Evolutionary conservation across 2,113 vertebrate genomes (phyloP), one percentile per base, ranked within the genome.

Genomic region (Calyptommatus sinebrachiatus): DNA sequence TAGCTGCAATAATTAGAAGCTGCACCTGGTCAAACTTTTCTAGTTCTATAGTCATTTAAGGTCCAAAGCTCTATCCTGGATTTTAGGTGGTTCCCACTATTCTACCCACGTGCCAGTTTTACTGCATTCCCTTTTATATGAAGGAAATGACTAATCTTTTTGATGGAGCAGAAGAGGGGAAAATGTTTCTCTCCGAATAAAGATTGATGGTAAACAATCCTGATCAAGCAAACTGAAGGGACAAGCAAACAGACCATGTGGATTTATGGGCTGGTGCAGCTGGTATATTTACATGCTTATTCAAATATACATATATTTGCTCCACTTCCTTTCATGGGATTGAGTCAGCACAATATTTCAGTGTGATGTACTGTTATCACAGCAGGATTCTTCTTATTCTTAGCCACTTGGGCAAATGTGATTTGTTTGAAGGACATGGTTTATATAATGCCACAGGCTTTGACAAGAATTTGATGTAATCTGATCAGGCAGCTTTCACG

Each of bases 181-280:
- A 61, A 61, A 74, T 35, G 53, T 31, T 65, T 5, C 0, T 0
- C 1, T 0, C 0, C 66, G 18, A 28, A 63, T 0, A 0, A 63
- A 72, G 66, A 29, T 60, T 12, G 69, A 1, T 70, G 67, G 10
- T 57, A 4, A 3, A 1, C 68, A 62, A 68, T 26, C 6, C 45
- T 8, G 61, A 45, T 63, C 8, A 61, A 14, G 85, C 84, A 79
- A 20, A n/a, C 31, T 69, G 71, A 68, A 0, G 29, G 45, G 62
- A 4, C 75, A 84, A 87, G 67, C 24, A 84, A 81, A 71, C 66
- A 61, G 10, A 77, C 2, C 35, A 0, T 22, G 67, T 35, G 53
- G 31, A 76, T 83, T 81, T 76, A 65, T 73, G 8, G 0, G 83
- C 21, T 46, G 45, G 29, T 65, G 7, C 71, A 62, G 60, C 10